Evolutionary conservation across 2,113 vertebrate species (phyloP), one percentile per base, ranked within the genome.

Genomic region (Elephantulus edwardii): DNA sequence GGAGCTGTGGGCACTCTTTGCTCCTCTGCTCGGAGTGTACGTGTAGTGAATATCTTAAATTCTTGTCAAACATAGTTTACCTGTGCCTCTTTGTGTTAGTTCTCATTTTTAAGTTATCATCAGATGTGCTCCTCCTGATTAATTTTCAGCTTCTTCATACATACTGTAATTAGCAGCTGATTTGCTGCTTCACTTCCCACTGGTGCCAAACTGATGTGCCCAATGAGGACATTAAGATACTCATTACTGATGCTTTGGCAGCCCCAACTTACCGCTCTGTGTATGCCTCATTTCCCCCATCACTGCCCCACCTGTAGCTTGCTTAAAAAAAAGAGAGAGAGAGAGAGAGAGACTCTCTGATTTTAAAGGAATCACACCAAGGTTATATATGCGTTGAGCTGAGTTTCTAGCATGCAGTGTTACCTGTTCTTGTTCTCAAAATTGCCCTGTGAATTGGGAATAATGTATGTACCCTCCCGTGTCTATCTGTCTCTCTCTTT

Each of bases 31-130:
- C 52, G 58, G 0, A 0, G 38, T 58, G 42, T 56, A 26, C 4
- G 76, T 35, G 56, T 72, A 24, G 38, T 86, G 14, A 77, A 2
- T 40, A 33, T 44, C 14, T 70, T 56, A 74, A 80, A 58, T 89
- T 80, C 38, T 86, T 86, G 2, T 60, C 60, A 56, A 76, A 66
- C 22, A 60, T 88, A 19, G 35, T 82, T 87, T 19, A 90, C 33
- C 46, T 76, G 22, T 92, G 76, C 60, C n/a, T n/a, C 50, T 86
- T 83, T 35, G 16, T 90, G 90, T 83, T 79, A n/a, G 75, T 89
- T 75, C 28, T 85, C 44, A n/a, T 54, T 74, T 82, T 81, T 64
- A 58, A 52, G 66, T 76, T 88, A n/a, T 33, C 44, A 64, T n/a
- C 30, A 35, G 71, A 26, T 1, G 0, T 79, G 46, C 22, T 76